These are phyloP conservation scores for Hydrotaea diabolus DNA, from an alignment of 2,888 invertebrate species.

Conservation along the genomic window DNA sequence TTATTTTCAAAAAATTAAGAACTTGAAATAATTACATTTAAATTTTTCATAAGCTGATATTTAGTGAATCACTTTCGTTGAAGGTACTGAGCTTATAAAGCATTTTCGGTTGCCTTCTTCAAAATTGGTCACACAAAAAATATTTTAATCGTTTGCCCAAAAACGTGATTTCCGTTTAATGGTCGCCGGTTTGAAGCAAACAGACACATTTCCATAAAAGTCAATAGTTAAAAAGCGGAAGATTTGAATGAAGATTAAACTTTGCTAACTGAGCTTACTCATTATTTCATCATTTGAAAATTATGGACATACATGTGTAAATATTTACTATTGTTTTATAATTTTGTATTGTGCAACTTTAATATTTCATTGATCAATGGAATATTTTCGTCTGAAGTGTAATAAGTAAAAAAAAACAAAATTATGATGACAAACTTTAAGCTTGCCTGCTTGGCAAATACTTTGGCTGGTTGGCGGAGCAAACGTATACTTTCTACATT, in stretches of 20 bases:
- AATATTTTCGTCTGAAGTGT: not conserved
- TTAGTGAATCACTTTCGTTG: slow-evolving; percentile 6
- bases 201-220: not conserved
- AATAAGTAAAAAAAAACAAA: not conserved
- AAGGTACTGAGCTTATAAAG: not conserved
- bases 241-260: not conserved
- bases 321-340: too few species aligned
- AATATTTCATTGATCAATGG: not conserved
- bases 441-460: not conserved
- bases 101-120: not conserved
- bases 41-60: too few species aligned
- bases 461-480: not conserved
- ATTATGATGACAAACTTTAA: not conserved
- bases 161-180: slow-evolving; percentile 33
- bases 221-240: not conserved
- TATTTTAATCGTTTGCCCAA: not conserved
- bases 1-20: too few species aligned
- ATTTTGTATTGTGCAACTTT: not conserved
- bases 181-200: not conserved
- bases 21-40: too few species aligned
- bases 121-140: not conserved
- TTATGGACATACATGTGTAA: not conserved
- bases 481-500: not conserved
- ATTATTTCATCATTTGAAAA: not conserved
- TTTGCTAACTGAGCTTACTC: too few species aligned